Evolutionary conservation across 2,797 vertebrate species (phyloP).

Genomic region (Tinamus major): DNA sequence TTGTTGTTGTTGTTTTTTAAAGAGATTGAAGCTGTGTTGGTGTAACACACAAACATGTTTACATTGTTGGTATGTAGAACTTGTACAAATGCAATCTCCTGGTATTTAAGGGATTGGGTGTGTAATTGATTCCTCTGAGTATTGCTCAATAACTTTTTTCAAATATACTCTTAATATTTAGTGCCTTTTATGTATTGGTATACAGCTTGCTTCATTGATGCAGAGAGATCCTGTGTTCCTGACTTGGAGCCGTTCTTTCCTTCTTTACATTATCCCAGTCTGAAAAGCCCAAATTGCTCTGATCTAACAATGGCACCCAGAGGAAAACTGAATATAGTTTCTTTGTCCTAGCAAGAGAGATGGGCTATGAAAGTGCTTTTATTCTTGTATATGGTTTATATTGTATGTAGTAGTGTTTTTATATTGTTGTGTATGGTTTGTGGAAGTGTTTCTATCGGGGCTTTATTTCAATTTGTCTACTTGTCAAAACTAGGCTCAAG

Average conservation of each 20-base stretch:
- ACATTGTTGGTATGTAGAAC: background rate
- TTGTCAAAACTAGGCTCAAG: background rate
- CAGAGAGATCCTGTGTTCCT: background rate
- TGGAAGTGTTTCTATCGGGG: background rate
- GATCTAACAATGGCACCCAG: background rate
- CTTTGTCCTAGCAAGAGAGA: background rate
- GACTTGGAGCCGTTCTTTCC: background rate
- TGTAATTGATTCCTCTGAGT: background rate
- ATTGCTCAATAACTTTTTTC: background rate
- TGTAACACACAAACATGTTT: background rate
- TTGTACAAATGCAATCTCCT: slow-evolving; percentile 3
- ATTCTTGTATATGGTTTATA: background rate
- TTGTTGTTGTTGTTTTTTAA: background rate
- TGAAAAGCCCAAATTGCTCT: background rate
- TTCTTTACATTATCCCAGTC: background rate
- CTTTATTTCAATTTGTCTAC: background rate
- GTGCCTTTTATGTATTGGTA: background rate
- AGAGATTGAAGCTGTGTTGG: background rate
- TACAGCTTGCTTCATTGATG: background rate
- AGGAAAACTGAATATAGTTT: background rate
- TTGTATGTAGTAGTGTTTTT: background rate
- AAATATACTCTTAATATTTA: background rate
- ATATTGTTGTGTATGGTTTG: background rate
- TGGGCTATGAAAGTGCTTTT: background rate
- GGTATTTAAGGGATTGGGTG: slow-evolving; percentile 2